A percentile compares a stretch with the other conserved stretches of the same genome.
Conservation (phyloP, 1,140 invertebrate genomes). For the Zeugodacus cucurbitae region DNA sequence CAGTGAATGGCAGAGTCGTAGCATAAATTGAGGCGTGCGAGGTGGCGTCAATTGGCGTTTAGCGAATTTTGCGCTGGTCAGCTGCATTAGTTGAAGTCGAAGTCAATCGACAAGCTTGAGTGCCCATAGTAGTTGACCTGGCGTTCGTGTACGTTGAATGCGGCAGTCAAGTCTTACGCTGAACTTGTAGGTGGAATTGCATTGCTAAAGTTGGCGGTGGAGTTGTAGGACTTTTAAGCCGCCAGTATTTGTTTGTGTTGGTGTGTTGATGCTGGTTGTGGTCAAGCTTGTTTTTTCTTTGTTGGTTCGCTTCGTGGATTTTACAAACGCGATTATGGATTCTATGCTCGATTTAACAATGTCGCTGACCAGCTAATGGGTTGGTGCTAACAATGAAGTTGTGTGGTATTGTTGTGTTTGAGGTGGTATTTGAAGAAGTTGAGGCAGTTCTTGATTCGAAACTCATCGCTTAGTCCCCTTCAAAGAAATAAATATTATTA, state of each 20-base stretch:
- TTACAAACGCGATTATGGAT: neutral
- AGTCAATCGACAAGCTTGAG: constrained; percentile 25
- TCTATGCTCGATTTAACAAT: neutral
- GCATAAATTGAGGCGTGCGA: neutral
- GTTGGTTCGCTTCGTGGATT: neutral
- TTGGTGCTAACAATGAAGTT: no score
- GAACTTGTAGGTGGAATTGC: neutral
- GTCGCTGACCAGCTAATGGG: neutral
- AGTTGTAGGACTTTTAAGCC: neutral
- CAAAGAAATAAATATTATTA: no score
- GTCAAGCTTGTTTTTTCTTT: neutral
- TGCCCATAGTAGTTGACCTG: neutral
- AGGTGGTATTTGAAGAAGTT: neutral
- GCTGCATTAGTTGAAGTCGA: neutral
- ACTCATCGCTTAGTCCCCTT: no score
- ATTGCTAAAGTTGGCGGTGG: neutral
- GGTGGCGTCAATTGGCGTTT: neutral
- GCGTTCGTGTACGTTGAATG: neutral
- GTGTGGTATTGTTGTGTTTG: no score
- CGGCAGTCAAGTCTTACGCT: neutral
- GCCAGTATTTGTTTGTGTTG: neutral
- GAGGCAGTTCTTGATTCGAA: neutral
- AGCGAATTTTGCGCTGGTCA: neutral
- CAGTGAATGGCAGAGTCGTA: neutral
- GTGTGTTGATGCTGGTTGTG: neutral